Evolutionary conservation across 2,113 vertebrate genomes (phyloP), one percentile per base, ranked within the genome.

Genomic region (Dascyllus trimaculatus): DNA sequence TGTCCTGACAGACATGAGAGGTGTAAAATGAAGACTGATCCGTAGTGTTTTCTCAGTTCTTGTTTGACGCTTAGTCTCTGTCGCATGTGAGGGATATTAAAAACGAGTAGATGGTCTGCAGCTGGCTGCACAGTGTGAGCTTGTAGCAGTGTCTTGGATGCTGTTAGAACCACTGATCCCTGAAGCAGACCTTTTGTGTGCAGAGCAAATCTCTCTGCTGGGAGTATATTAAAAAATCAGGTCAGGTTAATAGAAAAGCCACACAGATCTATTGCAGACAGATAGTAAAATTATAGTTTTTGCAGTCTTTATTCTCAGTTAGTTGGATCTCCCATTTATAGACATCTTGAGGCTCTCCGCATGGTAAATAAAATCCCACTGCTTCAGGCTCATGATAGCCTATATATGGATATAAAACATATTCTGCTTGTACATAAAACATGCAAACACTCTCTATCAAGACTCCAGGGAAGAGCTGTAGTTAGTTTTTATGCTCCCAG

Each of bases 51-150:
- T 71, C 24, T 67, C 11, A 14, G 82, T 75, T 62, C 49, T 71
- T 58, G 43, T 75, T 67, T 57, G 13, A 14, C 1, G 1, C 65
- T 58, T 35, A 4, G 61, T 70, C 14, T 64, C 29, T 62, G 53
- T 57, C 26, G 81, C 80, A 81, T 89, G 81, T 65, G 59, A 57
- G 59, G 40, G 14, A 8, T n/a, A 24, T 64, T 73, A 29, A 66
- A 58, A 51, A 29, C 32, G 8, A 38, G 19, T n/a, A 24, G 68
- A 40, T 21, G 71, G 61, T 35, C 68, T 40, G 13, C 62, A 17
- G 0, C 18, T 60, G 72, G 63, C 48, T 40, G 45, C 61, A 51
- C 53, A n/a, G 72, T 58, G 66, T n/a, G 57, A 68, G 82, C 72
- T 83, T 78, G 54, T 53, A 11, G 54, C 43, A 14, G 52, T 64